Evolutionary conservation across 2,888 invertebrate genomes (phyloP), one percentile per base, ranked within the genome.

Genomic region (Amphipyra berbera): DNA sequence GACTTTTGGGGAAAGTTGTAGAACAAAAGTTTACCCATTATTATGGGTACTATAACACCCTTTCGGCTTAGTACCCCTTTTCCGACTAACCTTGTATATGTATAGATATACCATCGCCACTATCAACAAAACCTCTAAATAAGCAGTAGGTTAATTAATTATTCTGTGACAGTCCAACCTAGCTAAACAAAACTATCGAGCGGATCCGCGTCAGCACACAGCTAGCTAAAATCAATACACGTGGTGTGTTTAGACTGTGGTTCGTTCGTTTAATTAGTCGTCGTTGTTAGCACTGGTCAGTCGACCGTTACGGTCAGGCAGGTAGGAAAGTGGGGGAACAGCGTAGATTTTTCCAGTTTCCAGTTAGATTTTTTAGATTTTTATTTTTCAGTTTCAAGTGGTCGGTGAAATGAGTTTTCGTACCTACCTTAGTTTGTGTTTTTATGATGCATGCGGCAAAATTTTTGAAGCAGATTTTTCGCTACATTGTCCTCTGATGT

Each of bases 171-270:
- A 21, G 8, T 54, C 40, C 9, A 9, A 14, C 45, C 27, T 37
- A 56, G 37, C 47, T 52, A 71, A 71, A 76, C 57, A 57, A 58
- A 63, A 38, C 42, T 42, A 21, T 6, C 10, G 27, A 14, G 6
- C n/a, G 38, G 41, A 44, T 13, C 15, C 10, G 14, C 66, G 73
- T 76, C 50, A 45, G 13, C n/a, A 35, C 47, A 54, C 47, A 55
- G 76, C 56, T 15, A 46, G 64, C 73, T 72, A 71, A 71, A 71
- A 71, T 71, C 70, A 76, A 71, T 71, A 71, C 70, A 41, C 66
- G 73, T 41, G 66, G 21, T 14, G n/a, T 27, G 72, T 27, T 35
- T 27, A 57, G 13, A 12, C 50, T 64, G 72, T 71, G 58, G 38
- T 44, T 27, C 8, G 35, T 40, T 42, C 8, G 69, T 57, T 57